Evolutionary conservation across 2,888 invertebrate species (phyloP), one percentile per base, ranked within the genome.

Genomic region (Volucella zonaria): DNA sequence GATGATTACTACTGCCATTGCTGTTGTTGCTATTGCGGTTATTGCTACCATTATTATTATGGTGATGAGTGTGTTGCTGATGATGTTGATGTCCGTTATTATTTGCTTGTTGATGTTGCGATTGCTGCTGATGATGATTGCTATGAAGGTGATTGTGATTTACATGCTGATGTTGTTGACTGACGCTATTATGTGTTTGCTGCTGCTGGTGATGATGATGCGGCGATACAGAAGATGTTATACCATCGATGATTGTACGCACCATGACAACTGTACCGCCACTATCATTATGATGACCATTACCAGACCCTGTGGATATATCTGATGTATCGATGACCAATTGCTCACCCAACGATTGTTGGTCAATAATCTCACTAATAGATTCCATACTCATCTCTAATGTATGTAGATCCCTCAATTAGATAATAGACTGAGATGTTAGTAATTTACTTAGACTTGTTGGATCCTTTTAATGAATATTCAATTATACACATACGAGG

Each of bases 301-400:
- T 87, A 15, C 87, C 88, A 6, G 87, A 87, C 73, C 80, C 82
- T 83, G 68, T 83, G 76, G 61, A 80, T 42, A 90, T 86, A 42
- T 89, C 89, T 38, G 92, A 91, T 86, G 93, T 88, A 76, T 91
- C 91, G 51, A 88, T 92, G 43, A 90, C 89, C 75, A 92, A 87
- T 75, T 92, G 91, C 89, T 93, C 93, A 89, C 92, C 92, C 87
- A 93, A 92, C 88, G 93, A 90, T 90, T 93, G 93, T 89, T 93
- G 93, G 90, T 93, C 93, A 89, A 94, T 93, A 92, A 94, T 93
- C 89, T 93, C 93, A 89, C 93, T 93, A 89, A 94, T 93, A 89
- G 93, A 93, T 89, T 94, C 93, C 93, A 94, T 94, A 87, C 89
- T 87, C 76, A 81, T 85, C 78, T 71, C 68, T 15, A 67, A 71